These are phyloP conservation scores for Chloropsis hardwickii DNA, from an alignment of 2,113 vertebrate species.

Conservation along the genomic window DNA sequence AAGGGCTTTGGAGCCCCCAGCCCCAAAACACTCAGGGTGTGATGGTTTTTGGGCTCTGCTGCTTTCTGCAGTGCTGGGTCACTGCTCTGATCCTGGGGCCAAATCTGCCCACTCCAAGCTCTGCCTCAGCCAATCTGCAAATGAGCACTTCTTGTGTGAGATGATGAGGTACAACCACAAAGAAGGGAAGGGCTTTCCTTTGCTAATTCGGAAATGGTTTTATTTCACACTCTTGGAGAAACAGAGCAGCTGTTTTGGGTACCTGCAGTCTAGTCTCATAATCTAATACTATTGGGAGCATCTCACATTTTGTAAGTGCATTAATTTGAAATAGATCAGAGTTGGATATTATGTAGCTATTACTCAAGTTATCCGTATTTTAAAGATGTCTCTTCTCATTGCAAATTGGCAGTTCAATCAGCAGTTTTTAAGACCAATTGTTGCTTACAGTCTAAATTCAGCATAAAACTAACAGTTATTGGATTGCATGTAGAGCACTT, in stretches of 20 bases:
- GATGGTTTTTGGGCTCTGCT: neutral
- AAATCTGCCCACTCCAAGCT: neutral
- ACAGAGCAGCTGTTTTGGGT: neutral
- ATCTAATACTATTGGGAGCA: neutral
- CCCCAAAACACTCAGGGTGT: neutral
- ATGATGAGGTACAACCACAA: accelerated
- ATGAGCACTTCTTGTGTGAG: neutral
- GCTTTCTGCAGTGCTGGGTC: neutral
- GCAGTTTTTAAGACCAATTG: neutral
- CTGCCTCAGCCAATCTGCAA: neutral
- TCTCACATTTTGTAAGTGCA: neutral
- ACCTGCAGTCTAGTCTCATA: neutral
- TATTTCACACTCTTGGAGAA: neutral
- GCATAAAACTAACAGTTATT: neutral
- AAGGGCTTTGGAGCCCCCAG: neutral
- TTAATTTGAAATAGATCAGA: neutral
- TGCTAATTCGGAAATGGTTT: neutral
- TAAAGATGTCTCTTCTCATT: neutral
- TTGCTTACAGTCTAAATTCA: neutral
- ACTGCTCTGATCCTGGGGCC: neutral
- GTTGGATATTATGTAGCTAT: neutral
- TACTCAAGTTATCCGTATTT: neutral
- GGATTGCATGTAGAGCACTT: neutral
- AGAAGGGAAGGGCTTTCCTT: neutral
- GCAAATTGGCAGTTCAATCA: neutral